Base-by-base conservation (phyloP, 2,113 vertebrate species). In the Eurypyga helias region DNA sequence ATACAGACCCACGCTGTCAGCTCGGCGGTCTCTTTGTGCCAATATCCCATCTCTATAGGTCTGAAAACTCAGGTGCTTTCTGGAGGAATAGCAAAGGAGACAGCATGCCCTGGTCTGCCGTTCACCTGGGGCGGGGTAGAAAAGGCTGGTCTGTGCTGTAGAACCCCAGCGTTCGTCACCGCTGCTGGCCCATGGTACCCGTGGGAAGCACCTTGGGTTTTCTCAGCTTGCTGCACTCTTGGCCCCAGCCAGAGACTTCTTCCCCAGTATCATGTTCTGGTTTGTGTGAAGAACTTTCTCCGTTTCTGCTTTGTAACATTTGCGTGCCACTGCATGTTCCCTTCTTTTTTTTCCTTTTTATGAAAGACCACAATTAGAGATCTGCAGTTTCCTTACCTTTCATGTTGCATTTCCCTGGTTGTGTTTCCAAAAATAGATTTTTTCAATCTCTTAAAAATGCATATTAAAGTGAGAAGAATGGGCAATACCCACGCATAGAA, bases 251-350 rank as follows among this genome's bases (percentile, higher is more conserved):
- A 93, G 83, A 93, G 65, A 11, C 65, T 79, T 70, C 57, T 76
- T 82, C 83, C 94, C 2, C 15, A 41, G 20, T 49, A 33, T 16
- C 54, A 5, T 14, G 65, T 57, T 90, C 70, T 43, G 61, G 36
- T 88, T 80, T 72, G 55, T 64, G 80, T 89, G 90, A 93, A 96
- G 96, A 91, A 13, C 60, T 70, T 62, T 41, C 77, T 94, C 76
- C 23, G 57, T 90, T 93, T 89, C 86, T 71, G 31, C 78, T 87
- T 81, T 79, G 89, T 71, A 84, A 67, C 48, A 54, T 79, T 90
- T 84, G 51, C 11, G 1, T 55, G 60, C 91, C 65, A 93, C 60
- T 67, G 51, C 34, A 87, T 33, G 86, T 84, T 92, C 85, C 26
- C 29, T 75, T 64, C 31, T 69, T 73, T 69, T 78, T 85, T 33